These are phyloP conservation scores for Acleris literana DNA, from an alignment of 2,888 invertebrate genomes.

Conservation along the genomic window DNA sequence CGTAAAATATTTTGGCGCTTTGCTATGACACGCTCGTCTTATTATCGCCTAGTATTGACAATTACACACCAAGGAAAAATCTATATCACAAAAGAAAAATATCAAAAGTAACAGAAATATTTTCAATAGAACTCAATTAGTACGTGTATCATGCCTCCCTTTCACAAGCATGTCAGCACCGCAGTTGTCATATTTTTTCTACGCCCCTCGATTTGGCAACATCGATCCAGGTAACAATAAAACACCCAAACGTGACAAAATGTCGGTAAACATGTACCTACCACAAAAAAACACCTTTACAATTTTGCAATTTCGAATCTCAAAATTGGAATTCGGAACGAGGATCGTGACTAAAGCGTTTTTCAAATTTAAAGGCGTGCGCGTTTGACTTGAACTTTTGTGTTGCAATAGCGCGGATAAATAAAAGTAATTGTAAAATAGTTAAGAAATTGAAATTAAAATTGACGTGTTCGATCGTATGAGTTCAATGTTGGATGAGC, in stretches of 20 bases:
- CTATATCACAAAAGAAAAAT: slow-evolving; percentile 1
- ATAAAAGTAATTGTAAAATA: slow-evolving; percentile 68
- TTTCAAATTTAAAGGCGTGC: slow-evolving; percentile 74
- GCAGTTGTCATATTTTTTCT: slow-evolving; percentile 56
- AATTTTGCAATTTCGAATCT: slow-evolving; percentile 56
- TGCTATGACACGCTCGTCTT: too few relatives aligned
- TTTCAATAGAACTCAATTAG: slow-evolving; percentile 36
- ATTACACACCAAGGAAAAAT: not conserved
- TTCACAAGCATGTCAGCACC: slow-evolving; percentile 67
- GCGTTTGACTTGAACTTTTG: slow-evolving; percentile 68
- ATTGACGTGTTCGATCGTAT: slow-evolving; percentile 58
- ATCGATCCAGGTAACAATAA: slow-evolving; percentile 66
- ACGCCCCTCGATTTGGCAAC: slow-evolving; percentile 69
- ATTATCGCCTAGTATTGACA: too few relatives aligned
- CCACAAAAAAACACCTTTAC: slow-evolving; percentile 56
- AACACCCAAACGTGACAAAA: slow-evolving; percentile 81
- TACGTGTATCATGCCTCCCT: slow-evolving; percentile 52
- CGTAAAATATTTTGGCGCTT: too few relatives aligned
- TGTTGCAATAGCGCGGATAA: slow-evolving; percentile 72
- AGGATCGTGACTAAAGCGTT: slow-evolving; percentile 62
- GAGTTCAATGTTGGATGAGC: slow-evolving; percentile 58
- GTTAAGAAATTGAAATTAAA: slow-evolving; percentile 62
- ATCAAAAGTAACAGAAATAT: slow-evolving; percentile 32
- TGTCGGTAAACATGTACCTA: slow-evolving; percentile 82
- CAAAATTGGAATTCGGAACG: slow-evolving; percentile 51